A percentile compares a stretch with the other conserved stretches of the same genome.
These are phyloP conservation scores for Hippopotamus amphibius DNA, from an alignment of 2,113 vertebrate genomes.

Conservation along the genomic window DNA sequence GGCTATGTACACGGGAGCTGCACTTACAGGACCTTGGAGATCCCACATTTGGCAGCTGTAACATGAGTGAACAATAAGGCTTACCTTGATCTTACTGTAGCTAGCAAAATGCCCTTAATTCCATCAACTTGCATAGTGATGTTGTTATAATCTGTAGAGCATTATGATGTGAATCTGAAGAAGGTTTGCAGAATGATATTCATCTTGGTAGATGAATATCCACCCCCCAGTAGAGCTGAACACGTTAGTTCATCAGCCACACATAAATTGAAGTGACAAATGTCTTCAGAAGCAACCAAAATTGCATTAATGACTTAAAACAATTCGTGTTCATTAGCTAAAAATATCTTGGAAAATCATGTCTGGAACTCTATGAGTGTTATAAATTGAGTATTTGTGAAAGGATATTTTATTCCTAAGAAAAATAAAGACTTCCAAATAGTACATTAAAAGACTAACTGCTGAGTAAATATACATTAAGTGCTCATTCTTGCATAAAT, in stretches of 20 bases:
- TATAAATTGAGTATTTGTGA: background rate
- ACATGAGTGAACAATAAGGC: too few relatives aligned
- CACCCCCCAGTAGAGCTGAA: background rate
- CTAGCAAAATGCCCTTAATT: background rate
- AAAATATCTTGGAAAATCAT: background rate
- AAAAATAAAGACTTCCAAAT: background rate
- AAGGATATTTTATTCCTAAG: background rate
- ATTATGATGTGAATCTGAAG: background rate
- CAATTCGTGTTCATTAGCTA: background rate
- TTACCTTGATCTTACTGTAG: too few relatives aligned
- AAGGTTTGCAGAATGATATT: background rate
- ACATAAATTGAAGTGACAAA: background rate
- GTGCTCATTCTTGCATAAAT: background rate
- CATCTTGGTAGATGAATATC: too few relatives aligned
- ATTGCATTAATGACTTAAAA: background rate
- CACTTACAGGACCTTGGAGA: fast-evolving
- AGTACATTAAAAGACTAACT: background rate
- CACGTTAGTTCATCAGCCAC: background rate
- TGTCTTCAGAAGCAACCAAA: background rate
- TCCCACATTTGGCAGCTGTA: background rate
- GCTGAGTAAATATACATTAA: background rate
- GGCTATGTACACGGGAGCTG: too few relatives aligned
- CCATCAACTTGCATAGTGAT: fast-evolving
- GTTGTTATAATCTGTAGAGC: too few relatives aligned
- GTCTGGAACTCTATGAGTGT: background rate